Percentiles rank a stretch among this genome's conserved stretches.
phyloP scores from a whole-genome alignment of 2,797 vertebrate genomes.

The Trematomus bernacchii region DNA sequence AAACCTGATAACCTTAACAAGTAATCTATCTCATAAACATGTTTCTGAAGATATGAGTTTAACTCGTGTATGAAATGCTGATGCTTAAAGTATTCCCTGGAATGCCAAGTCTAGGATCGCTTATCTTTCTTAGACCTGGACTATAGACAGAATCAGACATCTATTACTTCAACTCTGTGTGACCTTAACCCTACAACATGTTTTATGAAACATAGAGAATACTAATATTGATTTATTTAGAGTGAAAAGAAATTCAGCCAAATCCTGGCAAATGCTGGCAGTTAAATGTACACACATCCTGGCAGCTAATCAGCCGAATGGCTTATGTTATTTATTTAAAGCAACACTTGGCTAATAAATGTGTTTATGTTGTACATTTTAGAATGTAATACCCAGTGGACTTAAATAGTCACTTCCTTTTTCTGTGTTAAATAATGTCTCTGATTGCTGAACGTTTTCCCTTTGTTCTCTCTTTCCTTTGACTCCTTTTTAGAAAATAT shows the following conservation, averaged over 20 bases:
- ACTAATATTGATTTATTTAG: conserved; percentile 28
- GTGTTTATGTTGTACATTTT: background rate
- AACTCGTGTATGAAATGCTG: background rate
- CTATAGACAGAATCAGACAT: background rate
- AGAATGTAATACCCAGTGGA: background rate
- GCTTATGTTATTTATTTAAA: conserved; percentile 1
- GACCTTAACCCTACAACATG: conserved; percentile 9
- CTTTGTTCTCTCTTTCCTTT: too few species aligned
- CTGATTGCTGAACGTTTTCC: background rate
- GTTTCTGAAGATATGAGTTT: background rate
- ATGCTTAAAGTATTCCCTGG: background rate
- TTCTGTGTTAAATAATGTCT: background rate
- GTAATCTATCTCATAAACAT: background rate
- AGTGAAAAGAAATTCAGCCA: background rate
- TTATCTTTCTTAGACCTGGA: conserved; percentile 1
- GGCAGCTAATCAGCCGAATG: conserved; percentile 1
- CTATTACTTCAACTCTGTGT: background rate
- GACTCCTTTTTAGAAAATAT: too few species aligned
- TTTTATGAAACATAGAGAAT: conserved; percentile 25
- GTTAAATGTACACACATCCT: background rate
- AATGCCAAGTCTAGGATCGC: background rate
- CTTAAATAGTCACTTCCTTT: background rate
- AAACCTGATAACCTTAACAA: background rate
- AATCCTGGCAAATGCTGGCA: background rate
- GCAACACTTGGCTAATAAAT: background rate